A percentile compares a stretch with the other conserved stretches of the same genome.
These are phyloP conservation scores for Blera fallax DNA, from an alignment of 2,888 invertebrate species.

Conservation along the genomic window DNA sequence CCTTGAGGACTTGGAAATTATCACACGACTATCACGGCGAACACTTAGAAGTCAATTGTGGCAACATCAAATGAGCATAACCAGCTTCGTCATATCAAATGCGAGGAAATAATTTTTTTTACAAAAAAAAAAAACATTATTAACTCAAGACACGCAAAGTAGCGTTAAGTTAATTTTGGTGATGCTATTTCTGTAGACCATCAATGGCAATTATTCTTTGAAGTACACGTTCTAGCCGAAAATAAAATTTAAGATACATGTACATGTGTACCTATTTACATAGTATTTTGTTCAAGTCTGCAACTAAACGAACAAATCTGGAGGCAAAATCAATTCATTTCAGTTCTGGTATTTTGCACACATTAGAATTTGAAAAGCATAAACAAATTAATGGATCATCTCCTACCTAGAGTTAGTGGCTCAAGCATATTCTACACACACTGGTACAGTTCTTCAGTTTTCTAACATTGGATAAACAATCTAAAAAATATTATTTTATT, in stretches of 20 bases:
- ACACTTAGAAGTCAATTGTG: slow-evolving; percentile 1
- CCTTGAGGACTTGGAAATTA: not conserved
- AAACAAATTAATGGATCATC: not conserved
- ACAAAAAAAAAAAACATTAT: not conserved
- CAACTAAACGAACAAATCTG: not conserved
- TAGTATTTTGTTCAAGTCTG: not conserved
- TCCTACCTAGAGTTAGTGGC: not conserved
- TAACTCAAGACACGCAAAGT: slow-evolving; percentile 11
- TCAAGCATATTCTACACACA: not conserved
- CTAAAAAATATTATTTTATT: not conserved
- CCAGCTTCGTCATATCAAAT: not conserved
- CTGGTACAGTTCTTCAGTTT: not conserved
- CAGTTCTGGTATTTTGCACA: not conserved
- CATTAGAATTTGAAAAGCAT: not conserved
- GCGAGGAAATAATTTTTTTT: not conserved
- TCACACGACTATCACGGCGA: not conserved
- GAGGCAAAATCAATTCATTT: not conserved
- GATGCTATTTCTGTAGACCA: not conserved
- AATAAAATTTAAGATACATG: not conserved
- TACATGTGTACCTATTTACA: not conserved
- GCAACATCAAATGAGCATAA: not conserved
- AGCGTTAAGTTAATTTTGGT: not conserved
- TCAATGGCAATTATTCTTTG: not conserved
- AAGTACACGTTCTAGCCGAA: not conserved
- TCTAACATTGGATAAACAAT: not conserved